Base-by-base conservation (phyloP, 2,113 vertebrate species). In the Tapirus terrestris region DNA sequence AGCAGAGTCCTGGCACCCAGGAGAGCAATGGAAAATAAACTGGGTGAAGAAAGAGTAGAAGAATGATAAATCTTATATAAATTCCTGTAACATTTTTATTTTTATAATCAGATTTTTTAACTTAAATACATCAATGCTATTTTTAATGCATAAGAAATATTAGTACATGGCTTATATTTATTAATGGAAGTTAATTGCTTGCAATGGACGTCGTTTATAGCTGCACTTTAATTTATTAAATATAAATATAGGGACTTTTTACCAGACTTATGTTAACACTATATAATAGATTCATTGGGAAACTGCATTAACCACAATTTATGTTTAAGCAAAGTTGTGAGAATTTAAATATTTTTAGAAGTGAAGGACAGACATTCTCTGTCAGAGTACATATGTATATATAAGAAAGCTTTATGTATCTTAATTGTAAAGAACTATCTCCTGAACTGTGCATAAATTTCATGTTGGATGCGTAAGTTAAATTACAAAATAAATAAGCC, bases 121-220 rank as follows among this genome's bases (percentile, higher is more conserved):
- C n/a, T 89, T 45, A 84, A 88, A 70, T 83, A 16, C 39, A 43
- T 43, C 7, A 73, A n/a, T 58, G 33, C 14, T 51, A 36, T 75
- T 23, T 73, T 85, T 75, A 58, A 86, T 67, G 20, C n/a, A 67
- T 88, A 83, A 82, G 45, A 77, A 84, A 68, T 60, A 79, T 33
- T 72, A 51, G 2, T 72, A 36, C 11, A 21, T 58, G 45, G 10
- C 0, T 58, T 79, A 25, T 33, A 58, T 45, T 92, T 85, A 68
- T 68, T 72, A 73, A 73, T 61, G 48, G 77, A 80, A 76, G 79
- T 63, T 27, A 45, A 29, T 73, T 91, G 79, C 4, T 81, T 70
- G 4, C 10, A 91, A 29, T 79, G 82, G 25, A 45, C 6, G 8
- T 80, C 5, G 10, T 80, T 85, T 86, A 70, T 65, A 84, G 14